phyloP scores from a whole-genome alignment of 2,888 invertebrate genomes.

The Desoria tigrina region DNA sequence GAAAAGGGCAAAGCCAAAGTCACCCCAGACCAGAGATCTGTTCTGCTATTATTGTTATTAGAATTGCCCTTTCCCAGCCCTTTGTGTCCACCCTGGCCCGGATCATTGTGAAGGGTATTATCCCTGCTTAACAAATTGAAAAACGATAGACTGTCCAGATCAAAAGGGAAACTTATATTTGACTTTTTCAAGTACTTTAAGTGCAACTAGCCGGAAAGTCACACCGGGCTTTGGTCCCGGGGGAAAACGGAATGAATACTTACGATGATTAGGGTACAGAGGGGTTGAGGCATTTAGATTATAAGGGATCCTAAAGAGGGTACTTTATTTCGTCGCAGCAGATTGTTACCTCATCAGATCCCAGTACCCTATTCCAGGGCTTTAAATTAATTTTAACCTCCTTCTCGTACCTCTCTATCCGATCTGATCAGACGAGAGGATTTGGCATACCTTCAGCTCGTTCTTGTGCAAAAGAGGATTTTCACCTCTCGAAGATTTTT shows the following conservation, averaged over 20 bases:
- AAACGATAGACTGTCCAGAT: slow-evolving; percentile 44
- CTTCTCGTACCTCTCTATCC: too few species aligned
- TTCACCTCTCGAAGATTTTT: background rate
- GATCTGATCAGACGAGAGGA: too few species aligned
- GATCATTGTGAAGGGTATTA: slow-evolving; percentile 26
- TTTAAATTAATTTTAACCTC: too few species aligned
- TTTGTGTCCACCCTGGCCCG: slow-evolving; percentile 12
- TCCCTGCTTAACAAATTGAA: slow-evolving; percentile 48
- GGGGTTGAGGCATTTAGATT: too few species aligned
- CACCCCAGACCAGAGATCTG: slow-evolving; percentile 6
- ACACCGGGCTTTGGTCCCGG: slow-evolving; percentile 41
- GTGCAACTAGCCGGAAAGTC: slow-evolving; percentile 42
- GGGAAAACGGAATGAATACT: background rate
- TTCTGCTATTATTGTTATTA: slow-evolving; percentile 15
- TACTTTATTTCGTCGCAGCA: too few species aligned
- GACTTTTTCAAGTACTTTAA: slow-evolving; percentile 33
- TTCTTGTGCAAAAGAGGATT: slow-evolving; percentile 25
- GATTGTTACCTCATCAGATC: too few species aligned
- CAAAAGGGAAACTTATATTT: slow-evolving; percentile 22
- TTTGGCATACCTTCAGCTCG: slow-evolving; percentile 16
- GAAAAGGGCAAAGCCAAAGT: slow-evolving; percentile 1
- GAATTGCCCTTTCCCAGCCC: slow-evolving; percentile 11
- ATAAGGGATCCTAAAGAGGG: too few species aligned
- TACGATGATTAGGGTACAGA: too few species aligned
- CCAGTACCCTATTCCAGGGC: too few species aligned